Evolutionary conservation across 2,888 invertebrate genomes (phyloP).

Genomic region (Euzophera pinguis): DNA sequence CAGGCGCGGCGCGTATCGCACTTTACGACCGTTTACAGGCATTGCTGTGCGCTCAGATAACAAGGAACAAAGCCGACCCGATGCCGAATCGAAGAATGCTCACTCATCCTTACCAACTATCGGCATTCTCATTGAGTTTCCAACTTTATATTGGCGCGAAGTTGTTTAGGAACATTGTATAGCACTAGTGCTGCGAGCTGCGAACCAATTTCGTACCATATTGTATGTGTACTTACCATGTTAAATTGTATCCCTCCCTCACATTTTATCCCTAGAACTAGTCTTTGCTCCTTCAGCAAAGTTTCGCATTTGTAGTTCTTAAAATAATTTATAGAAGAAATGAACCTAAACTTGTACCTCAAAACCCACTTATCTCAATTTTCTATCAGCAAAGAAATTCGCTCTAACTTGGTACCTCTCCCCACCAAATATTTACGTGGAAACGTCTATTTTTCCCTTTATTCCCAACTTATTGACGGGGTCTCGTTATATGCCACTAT

Average conservation of each 20-base stretch:
- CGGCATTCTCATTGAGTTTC: slow-evolving; percentile 30
- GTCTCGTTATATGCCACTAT: slow-evolving; percentile 22
- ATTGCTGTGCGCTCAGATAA: slow-evolving; percentile 56
- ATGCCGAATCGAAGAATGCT: slow-evolving; percentile 48
- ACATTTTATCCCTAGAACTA: too few relatives aligned
- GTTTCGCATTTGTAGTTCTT: too few relatives aligned
- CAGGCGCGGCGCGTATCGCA: slow-evolving; percentile 33
- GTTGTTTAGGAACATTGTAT: neutral
- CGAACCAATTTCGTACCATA: neutral
- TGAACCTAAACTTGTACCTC: too few relatives aligned
- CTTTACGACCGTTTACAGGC: slow-evolving; percentile 47
- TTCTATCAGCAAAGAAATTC: slow-evolving; percentile 44
- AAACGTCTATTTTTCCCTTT: slow-evolving; percentile 29
- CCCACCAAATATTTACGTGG: slow-evolving; percentile 38
- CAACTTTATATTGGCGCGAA: slow-evolving; percentile 18
- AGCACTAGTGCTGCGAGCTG: neutral
- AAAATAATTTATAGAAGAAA: too few relatives aligned
- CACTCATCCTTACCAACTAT: slow-evolving; percentile 47
- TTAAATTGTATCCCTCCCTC: too few relatives aligned
- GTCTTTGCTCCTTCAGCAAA: too few relatives aligned
- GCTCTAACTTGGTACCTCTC: slow-evolving; percentile 33
- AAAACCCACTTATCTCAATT: slow-evolving; percentile 18
- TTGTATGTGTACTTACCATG: too few relatives aligned
- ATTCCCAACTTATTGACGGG: slow-evolving; percentile 24
- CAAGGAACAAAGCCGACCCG: slow-evolving; percentile 50